phyloP scores from a whole-genome alignment of 2,888 invertebrate genomes.

The Clistopyga incitator region DNA sequence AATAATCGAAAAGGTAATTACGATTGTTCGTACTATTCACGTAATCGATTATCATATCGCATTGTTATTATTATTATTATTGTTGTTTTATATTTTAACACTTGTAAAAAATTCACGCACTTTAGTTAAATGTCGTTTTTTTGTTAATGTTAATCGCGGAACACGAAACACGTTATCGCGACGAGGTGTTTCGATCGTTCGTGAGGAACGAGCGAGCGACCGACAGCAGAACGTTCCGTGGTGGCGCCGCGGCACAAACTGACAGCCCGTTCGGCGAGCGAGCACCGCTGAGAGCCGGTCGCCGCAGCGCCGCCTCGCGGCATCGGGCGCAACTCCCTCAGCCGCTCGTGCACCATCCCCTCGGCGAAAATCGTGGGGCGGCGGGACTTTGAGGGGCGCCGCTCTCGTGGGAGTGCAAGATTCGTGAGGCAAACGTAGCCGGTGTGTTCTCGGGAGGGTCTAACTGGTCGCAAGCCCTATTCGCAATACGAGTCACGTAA shows the following conservation, averaged over 20 bases:
- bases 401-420: conserved; percentile 68
- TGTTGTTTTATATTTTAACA: conserved; percentile 7
- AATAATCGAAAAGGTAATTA: conserved; percentile 11
- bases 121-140: background rate
- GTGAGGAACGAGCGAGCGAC: conserved; percentile 53
- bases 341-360: conserved; percentile 37
- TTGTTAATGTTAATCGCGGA: background rate
- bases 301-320: conserved; percentile 77
- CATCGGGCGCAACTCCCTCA: conserved; percentile 66
- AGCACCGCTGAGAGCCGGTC: conserved; percentile 59
- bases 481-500: background rate
- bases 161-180: conserved; percentile 38
- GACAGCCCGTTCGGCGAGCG: conserved; percentile 77
- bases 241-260: conserved; percentile 84
- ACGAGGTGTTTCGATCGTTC: conserved; percentile 12
- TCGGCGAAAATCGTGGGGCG: conserved; percentile 55
- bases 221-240: conserved; percentile 72
- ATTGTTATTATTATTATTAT: background rate
- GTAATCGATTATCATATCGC: conserved; percentile 45
- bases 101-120: conserved; percentile 35
- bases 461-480: background rate
- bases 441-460: conserved; percentile 25
- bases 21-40: conserved; percentile 38
- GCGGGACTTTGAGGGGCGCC: conserved; percentile 39
- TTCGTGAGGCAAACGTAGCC: conserved; percentile 9